Evolutionary conservation across 1,140 invertebrate genomes (phyloP).

Genomic region (Bombus sylvicola): DNA sequence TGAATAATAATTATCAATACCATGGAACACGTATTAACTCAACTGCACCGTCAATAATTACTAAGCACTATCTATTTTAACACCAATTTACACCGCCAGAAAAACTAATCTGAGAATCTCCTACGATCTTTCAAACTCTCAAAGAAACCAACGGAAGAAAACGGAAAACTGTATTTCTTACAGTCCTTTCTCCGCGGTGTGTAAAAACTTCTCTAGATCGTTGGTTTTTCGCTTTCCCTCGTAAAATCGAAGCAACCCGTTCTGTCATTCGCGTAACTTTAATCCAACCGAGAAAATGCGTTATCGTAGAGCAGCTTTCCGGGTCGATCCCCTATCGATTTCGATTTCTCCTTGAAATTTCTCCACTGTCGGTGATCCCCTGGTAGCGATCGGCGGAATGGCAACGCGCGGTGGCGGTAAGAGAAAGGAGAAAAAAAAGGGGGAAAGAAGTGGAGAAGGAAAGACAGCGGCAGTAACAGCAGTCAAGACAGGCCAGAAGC

Average conservation of each 20-base stretch:
- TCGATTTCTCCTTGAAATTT: constrained; percentile 76
- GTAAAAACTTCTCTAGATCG: not conserved
- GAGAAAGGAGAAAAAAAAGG: not conserved
- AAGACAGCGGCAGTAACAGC: not conserved
- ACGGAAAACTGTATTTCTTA: too few species aligned
- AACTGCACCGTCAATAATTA: not conserved
- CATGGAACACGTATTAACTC: not conserved
- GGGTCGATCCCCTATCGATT: constrained; percentile 69
- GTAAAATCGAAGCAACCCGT: constrained; percentile 3
- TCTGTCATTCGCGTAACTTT: not conserved
- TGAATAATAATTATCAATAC: not conserved
- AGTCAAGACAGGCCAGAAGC: not conserved
- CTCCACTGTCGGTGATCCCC: constrained; percentile 50
- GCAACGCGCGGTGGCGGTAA: constrained; percentile 6
- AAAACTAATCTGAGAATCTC: not conserved
- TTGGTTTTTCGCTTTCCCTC: constrained; percentile 24
- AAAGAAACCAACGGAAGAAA: not conserved
- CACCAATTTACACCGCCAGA: too few species aligned
- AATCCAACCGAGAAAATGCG: constrained; percentile 29
- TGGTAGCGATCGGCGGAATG: constrained; percentile 8
- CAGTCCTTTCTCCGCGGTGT: too few species aligned
- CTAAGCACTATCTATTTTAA: too few species aligned
- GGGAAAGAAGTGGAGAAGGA: not conserved
- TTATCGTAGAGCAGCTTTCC: constrained; percentile 46
- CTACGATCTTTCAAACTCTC: not conserved